Evolutionary conservation across 2,113 vertebrate species (phyloP), one percentile per base, ranked within the genome.

Genomic region (Sorex fumeus): DNA sequence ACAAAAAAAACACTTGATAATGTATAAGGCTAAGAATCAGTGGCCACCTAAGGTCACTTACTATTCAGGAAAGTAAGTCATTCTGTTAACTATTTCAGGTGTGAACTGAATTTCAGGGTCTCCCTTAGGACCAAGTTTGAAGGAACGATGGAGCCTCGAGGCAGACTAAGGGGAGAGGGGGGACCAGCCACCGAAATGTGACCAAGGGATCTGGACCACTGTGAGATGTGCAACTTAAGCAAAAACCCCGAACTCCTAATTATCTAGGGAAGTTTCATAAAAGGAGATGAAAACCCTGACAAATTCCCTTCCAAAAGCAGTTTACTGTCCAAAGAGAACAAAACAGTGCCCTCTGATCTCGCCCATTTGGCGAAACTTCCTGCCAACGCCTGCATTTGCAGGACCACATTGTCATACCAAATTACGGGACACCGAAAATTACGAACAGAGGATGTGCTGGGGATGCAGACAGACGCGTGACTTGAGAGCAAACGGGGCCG

Each of bases 241-340:
- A 89, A 89, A 89, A 91, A 28, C 91, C 40, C 88, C 60, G 85
- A 90, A 13, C 71, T 76, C 72, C 72, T 64, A 75, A 92, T 95
- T 93, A 95, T 69, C 30, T 82, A 84, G 88, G 88, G 77, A 93
- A 60, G 78, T 64, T 95, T 93, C 74, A 85, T 90, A 81, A 93
- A 93, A 93, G 91, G 66, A 93, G 87, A 96, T 15, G 87, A 50
- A 84, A 90, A 79, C 69, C 93, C 89, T 74, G 53, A 95, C 93
- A 94, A 87, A 94, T 95, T 93, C 72, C 90, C 92, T 89, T 95
- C 94, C 93, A 90, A 94, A 92, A 95, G 87, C 93, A 95, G 95
- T 92, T 94, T 88, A 81, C 69, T 79, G 64, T 67, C 79, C 88
- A 67, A 77, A 96, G 34, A 93, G 96, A 96, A 96, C 88, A 96